phyloP scores from a whole-genome alignment of 2,797 vertebrate species.

The Platalea minor region DNA sequence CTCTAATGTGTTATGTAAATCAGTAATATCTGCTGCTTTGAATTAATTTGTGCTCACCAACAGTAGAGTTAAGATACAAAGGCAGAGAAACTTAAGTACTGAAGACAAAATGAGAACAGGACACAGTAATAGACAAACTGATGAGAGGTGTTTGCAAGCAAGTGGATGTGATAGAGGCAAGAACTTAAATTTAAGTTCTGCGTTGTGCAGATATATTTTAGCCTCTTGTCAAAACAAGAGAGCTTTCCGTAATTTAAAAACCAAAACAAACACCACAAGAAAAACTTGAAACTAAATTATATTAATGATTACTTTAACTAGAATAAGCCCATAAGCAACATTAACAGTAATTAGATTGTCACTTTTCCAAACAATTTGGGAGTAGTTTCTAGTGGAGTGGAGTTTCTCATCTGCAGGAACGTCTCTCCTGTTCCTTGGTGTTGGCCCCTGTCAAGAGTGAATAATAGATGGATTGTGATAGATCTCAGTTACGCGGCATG shows the following conservation, averaged over 20 bases:
- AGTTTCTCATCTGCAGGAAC: not conserved
- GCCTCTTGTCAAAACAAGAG: not conserved
- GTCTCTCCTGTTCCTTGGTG: not conserved
- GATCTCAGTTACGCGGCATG: not conserved
- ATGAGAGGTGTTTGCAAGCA: not conserved
- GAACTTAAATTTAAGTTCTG: not conserved
- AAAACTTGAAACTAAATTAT: not conserved
- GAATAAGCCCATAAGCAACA: not conserved
- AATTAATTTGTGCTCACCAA: not conserved
- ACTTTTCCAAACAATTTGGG: not conserved
- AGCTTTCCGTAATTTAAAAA: not conserved
- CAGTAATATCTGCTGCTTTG: not conserved
- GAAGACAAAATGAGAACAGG: not conserved
- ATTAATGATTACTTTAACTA: not conserved
- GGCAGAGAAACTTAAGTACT: not conserved
- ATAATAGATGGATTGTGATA: not conserved
- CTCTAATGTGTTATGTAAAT: not conserved
- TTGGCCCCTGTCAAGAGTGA: not conserved
- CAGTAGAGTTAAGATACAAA: not conserved
- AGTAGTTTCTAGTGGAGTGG: not conserved
- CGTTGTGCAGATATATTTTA: not conserved
- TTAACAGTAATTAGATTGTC: not conserved
- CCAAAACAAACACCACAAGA: no score
- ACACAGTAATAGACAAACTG: not conserved
- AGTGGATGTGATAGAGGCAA: not conserved